Evolutionary conservation across 2,113 vertebrate species (phyloP), one percentile per base, ranked within the genome.

Genomic region (Lophotis ruficrista): DNA sequence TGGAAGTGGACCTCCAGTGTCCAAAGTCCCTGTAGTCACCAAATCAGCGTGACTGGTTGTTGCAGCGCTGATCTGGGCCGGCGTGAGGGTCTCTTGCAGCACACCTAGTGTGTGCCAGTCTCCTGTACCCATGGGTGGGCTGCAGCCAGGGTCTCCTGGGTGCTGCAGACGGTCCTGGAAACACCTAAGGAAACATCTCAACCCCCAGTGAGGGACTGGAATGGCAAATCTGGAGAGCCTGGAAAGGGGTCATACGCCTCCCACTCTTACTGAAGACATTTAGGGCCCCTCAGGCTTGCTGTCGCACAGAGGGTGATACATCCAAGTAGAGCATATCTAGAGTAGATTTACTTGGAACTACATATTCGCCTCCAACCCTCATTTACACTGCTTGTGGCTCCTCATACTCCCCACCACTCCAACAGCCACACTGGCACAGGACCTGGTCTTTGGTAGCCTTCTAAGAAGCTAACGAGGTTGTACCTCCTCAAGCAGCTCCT

Each of bases 391-490:
- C n/a, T 4, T 51, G 23, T 12, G 33, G 57, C 24, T 89, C 48
- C 61, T 14, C 0, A 0, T 37, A 28, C 23, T 18, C 68, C 35
- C 50, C 62, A 17, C 5, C 0, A 7, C 50, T 27, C n/a, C 83
- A 73, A n/a, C 9, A 60, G 61, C 28, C n/a, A 33, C 1, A 4
- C 6, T 31, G 50, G 15, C 43, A 45, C 51, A 54, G 58, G 64
- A 48, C 22, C 41, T 72, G 58, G 14, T 30, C 80, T 45, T 17
- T 10, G n/a, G n/a, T 28, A 89, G 33, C 53, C 30, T 87, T 79
- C 90, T 30, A 76, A 5, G 35, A 47, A 83, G 53, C 50, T 61
- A 35, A 35, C 25, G 68, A 79, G 79, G 33, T 13, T 62, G 25
- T 11, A 18, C 6, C 69, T 83, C 87, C 70, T 64, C 33, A 48